Evolutionary conservation across 2,888 invertebrate genomes (phyloP), one percentile per base, ranked within the genome.

Genomic region (Eurytoma californica): DNA sequence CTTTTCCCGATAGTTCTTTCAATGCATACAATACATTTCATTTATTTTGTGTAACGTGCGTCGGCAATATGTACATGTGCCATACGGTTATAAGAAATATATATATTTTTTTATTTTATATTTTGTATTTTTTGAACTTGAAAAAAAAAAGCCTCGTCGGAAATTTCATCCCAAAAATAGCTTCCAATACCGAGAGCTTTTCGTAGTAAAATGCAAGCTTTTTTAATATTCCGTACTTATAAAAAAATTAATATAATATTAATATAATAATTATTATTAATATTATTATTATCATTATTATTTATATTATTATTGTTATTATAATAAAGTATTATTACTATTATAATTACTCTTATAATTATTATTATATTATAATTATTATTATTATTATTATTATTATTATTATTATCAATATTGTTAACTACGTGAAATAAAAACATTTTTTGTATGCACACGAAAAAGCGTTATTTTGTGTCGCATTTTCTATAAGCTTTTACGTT

Each of bases 11-110:
- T 75, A 66, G 61, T 18, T 69, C 58, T 79, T 39, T 47, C 18
- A 14, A 39, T 66, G 78, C 51, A 57, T 80, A 72, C 69, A 60
- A 70, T 61, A 28, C 75, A 72, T 78, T 77, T 60, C 72, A 79
- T 69, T 77, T 53, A 72, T 79, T 55, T 18, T 49, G 66, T 73
- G 76, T 74, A 65, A 80, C 79, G 80, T 83, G 82, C 80, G 80
- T 83, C 65, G 73, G 79, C 79, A 70, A 83, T 86, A 86, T 84
- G 82, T 84, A 84, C 86, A 87, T 84, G 83, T 86, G 84, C 87
- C 84, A 83, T 84, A 83, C 82, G 84, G 83, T 83, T 85, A 84
- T 84, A 83, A 86, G 86, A 85, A 86, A 86, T 86, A 87, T 85
- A 82, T 85, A 81, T 84, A 78, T 83, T 77, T 84, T 82, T 84